Evolutionary conservation across 2,797 vertebrate species (phyloP).

Genomic region (Thunnus albacares): DNA sequence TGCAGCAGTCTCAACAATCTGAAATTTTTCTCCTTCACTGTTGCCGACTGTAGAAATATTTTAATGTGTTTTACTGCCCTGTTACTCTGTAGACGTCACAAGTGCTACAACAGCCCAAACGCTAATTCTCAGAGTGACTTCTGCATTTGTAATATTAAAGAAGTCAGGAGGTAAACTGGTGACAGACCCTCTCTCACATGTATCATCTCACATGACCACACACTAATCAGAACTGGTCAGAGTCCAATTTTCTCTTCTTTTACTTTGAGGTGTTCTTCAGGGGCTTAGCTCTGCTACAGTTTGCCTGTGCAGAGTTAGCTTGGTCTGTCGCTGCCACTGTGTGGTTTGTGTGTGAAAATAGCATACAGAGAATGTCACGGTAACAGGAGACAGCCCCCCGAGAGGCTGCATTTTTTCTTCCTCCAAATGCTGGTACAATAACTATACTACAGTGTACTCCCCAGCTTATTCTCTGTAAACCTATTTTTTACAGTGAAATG

Average conservation of each 20-base stretch:
- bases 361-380: constrained; percentile 63
- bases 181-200: constrained; percentile 56
- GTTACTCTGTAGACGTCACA: background rate
- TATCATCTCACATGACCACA: constrained; percentile 45
- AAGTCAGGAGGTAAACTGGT: background rate
- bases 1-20: background rate
- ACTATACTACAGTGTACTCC: background rate
- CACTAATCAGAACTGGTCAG: constrained; percentile 19
- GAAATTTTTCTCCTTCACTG: background rate
- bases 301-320: background rate
- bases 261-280: background rate
- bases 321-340: background rate
- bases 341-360: constrained; percentile 66
- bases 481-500: background rate
- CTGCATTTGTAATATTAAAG: constrained; percentile 17
- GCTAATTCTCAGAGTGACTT: background rate
- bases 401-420: constrained; percentile 11
- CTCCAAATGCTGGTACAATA: background rate
- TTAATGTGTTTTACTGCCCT: background rate
- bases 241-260: background rate
- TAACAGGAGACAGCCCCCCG: constrained; percentile 59
- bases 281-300: background rate
- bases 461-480: background rate
- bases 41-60: background rate
- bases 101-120: background rate